Conservation (phyloP, 2,888 invertebrate species). For the Danaus chrysippus region DNA sequence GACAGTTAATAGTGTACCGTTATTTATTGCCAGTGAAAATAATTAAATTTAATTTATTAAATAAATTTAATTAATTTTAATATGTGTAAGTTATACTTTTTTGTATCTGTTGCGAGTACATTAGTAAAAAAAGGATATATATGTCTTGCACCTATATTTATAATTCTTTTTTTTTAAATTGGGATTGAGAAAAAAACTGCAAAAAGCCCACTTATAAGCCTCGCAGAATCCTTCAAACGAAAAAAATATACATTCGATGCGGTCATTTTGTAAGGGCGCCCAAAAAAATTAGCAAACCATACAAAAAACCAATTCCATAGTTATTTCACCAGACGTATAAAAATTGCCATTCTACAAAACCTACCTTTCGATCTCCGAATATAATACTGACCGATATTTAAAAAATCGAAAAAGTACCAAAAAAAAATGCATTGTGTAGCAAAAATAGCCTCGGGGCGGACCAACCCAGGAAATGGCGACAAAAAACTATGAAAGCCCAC, state of each 20-base stretch:
- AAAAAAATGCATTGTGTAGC: conserved; percentile 69
- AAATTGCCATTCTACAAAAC: conserved; percentile 37
- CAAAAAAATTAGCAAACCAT: conserved; percentile 41
- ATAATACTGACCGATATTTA: conserved; percentile 67
- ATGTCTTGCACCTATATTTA: too few relatives aligned
- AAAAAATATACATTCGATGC: conserved; percentile 23
- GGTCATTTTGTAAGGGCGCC: conserved; percentile 32
- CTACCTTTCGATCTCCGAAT: conserved; percentile 56
- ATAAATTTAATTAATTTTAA: too few relatives aligned
- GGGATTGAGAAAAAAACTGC: too few relatives aligned
- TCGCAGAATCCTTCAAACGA: background rate
- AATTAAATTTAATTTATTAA: too few relatives aligned
- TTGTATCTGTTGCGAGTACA: too few relatives aligned
- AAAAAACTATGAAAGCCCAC: conserved; percentile 66
- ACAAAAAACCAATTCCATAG: conserved; percentile 36
- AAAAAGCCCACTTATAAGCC: too few relatives aligned
- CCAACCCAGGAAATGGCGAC: conserved; percentile 70
- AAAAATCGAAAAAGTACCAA: conserved; percentile 45
- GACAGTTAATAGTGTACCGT: conserved; percentile 41
- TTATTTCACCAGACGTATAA: conserved; percentile 41
- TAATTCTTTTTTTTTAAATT: too few relatives aligned
- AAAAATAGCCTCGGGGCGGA: conserved; percentile 58
- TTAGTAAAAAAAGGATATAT: too few relatives aligned
- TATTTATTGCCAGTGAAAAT: background rate
- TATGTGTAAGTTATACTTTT: background rate